These are phyloP conservation scores for Phytoseiulus persimilis DNA, from an alignment of 2,888 invertebrate genomes.

Conservation along the genomic window DNA sequence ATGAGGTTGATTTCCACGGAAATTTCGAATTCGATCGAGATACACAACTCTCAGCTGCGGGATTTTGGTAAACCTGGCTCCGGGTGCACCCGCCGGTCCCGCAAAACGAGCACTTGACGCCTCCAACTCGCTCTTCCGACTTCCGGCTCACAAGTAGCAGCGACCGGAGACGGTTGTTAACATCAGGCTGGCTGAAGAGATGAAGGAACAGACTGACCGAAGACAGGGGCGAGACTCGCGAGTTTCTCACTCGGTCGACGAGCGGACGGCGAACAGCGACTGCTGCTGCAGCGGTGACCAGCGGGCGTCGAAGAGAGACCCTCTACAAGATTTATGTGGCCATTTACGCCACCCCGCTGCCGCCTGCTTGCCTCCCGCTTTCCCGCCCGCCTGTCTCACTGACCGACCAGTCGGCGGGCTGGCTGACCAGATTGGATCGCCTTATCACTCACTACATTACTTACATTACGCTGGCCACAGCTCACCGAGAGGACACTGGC, in stretches of 20 bases:
- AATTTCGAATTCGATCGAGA: too few species aligned
- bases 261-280: background rate
- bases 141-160: background rate
- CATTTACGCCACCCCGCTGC: conserved; percentile 29
- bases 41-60: too few species aligned
- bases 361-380: background rate
- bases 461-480: conserved; percentile 19
- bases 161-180: background rate
- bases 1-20: too few species aligned
- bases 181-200: background rate
- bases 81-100: too few species aligned
- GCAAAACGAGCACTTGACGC: too few species aligned
- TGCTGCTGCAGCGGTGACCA: background rate
- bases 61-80: too few species aligned
- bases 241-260: background rate
- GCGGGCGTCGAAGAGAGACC: conserved; percentile 8
- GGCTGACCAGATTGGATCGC: conserved; percentile 37
- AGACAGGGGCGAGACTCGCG: background rate
- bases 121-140: too few species aligned
- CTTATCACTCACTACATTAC: conserved; percentile 39
- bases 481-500: background rate
- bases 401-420: background rate
- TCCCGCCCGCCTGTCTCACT: conserved; percentile 12
- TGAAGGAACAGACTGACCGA: background rate
- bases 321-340: conserved; percentile 38